These are phyloP conservation scores for Eupithecia centaureata DNA, from an alignment of 2,888 invertebrate genomes.

Conservation along the genomic window DNA sequence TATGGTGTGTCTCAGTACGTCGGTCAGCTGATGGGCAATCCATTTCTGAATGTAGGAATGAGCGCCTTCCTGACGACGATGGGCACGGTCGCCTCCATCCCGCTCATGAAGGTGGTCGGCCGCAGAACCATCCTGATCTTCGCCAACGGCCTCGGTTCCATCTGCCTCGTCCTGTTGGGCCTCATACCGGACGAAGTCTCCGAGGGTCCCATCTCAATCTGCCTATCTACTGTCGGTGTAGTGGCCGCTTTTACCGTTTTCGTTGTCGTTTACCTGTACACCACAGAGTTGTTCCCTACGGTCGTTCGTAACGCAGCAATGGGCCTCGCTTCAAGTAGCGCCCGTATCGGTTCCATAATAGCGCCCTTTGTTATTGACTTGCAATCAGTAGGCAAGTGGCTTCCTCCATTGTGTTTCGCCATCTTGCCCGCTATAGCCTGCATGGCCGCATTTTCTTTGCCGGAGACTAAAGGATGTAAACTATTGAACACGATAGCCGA, in stretches of 20 bases:
- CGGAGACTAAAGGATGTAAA: constrained; percentile 5
- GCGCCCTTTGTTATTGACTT: constrained; percentile 7
- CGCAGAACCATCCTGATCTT: background rate
- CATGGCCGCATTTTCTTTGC: background rate
- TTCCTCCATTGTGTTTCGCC: background rate
- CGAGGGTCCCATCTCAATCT: background rate
- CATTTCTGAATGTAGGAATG: background rate
- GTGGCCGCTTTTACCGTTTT: background rate
- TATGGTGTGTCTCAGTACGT: constrained; percentile 93
- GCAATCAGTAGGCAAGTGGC: background rate
- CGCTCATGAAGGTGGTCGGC: background rate
- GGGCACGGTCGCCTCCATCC: background rate
- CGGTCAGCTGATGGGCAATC: constrained; percentile 84
- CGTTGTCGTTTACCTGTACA: background rate
- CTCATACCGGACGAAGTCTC: background rate
- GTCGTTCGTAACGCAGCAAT: constrained; percentile 90
- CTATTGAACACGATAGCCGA: background rate
- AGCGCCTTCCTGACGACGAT: background rate
- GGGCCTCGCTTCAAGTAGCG: background rate
- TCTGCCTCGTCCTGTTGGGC: background rate
- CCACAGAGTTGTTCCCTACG: constrained; percentile 91
- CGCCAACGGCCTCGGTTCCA: background rate
- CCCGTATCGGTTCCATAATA: background rate
- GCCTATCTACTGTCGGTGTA: background rate
- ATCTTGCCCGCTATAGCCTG: background rate